Conservation (phyloP, 1,140 invertebrate genomes). For the Pinna nobilis region DNA sequence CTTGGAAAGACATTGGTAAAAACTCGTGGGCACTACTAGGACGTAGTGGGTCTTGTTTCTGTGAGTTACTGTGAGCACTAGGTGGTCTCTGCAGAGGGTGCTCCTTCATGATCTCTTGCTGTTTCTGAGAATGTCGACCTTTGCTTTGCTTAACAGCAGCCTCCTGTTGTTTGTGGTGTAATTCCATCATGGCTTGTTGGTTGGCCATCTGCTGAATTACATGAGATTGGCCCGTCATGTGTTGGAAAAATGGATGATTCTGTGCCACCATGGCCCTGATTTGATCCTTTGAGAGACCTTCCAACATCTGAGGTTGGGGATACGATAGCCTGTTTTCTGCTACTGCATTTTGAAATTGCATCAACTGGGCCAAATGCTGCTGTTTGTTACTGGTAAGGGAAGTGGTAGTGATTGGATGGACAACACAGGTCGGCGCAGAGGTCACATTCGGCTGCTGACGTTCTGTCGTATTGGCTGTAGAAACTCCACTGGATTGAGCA, state of each 20-base stretch:
- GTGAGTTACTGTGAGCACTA: conserved; percentile 52
- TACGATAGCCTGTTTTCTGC: background rate
- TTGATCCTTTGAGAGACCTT: background rate
- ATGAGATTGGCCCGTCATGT: background rate
- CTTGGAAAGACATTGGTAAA: conserved; percentile 7
- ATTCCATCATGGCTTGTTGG: conserved; percentile 4
- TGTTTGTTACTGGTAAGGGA: conserved; percentile 13
- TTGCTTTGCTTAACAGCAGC: conserved; percentile 31
- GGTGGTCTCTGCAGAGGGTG: conserved; percentile 52
- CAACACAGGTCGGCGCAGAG: conserved; percentile 41
- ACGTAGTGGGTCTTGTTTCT: background rate
- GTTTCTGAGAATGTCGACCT: conserved; percentile 39
- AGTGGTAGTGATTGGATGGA: conserved; percentile 41
- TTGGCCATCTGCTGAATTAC: conserved; percentile 1
- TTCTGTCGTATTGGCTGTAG: background rate
- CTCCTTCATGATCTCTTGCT: conserved; percentile 39
- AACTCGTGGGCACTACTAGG: conserved; percentile 22
- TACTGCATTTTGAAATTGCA: background rate
- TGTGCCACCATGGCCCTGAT: background rate
- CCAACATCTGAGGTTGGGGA: background rate
- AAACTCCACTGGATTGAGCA: background rate
- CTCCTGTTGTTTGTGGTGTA: conserved; percentile 38
- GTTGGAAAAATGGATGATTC: background rate
- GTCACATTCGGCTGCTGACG: conserved; percentile 15
- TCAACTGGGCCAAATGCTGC: background rate